Percentiles rank a stretch among this genome's conserved stretches.
phyloP scores from a whole-genome alignment of 1,140 invertebrate species.

The Solenopsis invicta region DNA sequence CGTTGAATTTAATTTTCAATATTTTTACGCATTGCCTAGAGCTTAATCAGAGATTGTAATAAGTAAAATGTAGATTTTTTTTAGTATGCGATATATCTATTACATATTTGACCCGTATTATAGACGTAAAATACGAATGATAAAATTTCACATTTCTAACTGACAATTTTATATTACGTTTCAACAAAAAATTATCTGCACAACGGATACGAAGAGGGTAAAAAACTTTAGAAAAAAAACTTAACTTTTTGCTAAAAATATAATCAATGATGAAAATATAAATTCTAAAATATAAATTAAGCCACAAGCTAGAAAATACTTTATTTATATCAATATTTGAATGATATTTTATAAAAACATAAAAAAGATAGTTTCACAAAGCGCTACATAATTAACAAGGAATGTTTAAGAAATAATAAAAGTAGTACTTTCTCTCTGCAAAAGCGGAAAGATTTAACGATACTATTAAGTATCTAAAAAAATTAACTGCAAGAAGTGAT shows the following conservation, averaged over 20 bases:
- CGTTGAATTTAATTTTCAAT: constrained; percentile 48
- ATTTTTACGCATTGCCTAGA: constrained; percentile 15
- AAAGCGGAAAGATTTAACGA: background rate
- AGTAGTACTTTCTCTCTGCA: background rate
- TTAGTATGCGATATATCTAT: background rate
- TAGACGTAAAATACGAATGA: background rate
- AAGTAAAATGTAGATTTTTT: constrained; percentile 28
- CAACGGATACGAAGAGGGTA: background rate
- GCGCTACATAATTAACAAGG: background rate
- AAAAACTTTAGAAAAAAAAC: background rate
- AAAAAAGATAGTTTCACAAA: background rate
- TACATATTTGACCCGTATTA: background rate
- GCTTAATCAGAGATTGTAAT: constrained; percentile 10
- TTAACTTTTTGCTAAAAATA: background rate
- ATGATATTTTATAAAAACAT: background rate
- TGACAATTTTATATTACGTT: constrained; percentile 7
- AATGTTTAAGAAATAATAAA: background rate
- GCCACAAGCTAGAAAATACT: background rate
- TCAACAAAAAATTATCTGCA: constrained; percentile 13
- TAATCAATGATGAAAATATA: background rate
- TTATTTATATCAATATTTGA: background rate
- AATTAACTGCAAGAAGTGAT: background rate
- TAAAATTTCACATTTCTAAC: constrained; percentile 16
- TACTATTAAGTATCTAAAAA: background rate
- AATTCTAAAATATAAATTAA: background rate